phyloP scores from a whole-genome alignment of 2,888 invertebrate species.

The Caenorhabditis sp. region DNA sequence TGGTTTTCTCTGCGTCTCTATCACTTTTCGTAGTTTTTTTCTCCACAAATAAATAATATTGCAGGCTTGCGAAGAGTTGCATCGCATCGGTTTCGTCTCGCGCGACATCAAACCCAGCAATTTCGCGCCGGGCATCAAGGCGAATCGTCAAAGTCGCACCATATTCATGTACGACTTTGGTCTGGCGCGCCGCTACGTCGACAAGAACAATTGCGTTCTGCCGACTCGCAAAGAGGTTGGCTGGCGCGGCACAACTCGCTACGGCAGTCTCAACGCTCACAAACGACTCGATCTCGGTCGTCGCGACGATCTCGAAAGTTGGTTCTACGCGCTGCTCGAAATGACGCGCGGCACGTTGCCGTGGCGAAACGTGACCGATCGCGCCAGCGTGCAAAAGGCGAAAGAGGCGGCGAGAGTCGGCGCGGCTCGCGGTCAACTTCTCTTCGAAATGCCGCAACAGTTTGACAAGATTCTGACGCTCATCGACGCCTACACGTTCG shows the following conservation, averaged over 20 bases:
- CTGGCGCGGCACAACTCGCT: slow-evolving; percentile 63
- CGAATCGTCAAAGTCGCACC: slow-evolving; percentile 40
- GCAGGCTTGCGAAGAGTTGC: slow-evolving; percentile 59
- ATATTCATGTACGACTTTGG: slow-evolving; percentile 60
- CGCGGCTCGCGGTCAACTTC: slow-evolving; percentile 41
- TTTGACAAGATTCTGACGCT: slow-evolving; percentile 47
- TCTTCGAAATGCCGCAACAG: slow-evolving; percentile 50
- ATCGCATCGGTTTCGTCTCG: slow-evolving; percentile 53
- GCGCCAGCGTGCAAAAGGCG: slow-evolving; percentile 45
- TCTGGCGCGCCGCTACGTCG: slow-evolving; percentile 50
- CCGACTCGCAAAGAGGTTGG: slow-evolving; percentile 56
- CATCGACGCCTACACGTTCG: slow-evolving; percentile 57
- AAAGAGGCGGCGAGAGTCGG: slow-evolving; percentile 43
- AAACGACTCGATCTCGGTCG: slow-evolving; percentile 49
- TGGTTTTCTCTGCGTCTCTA: no score
- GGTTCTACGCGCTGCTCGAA: slow-evolving; percentile 62
- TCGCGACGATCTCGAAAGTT: slow-evolving; percentile 57
- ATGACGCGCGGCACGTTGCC: slow-evolving; percentile 55
- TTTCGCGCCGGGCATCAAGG: slow-evolving; percentile 59
- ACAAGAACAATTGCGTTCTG: slow-evolving; percentile 45
- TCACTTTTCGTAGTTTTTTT: no score
- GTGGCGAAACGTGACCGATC: slow-evolving; percentile 57
- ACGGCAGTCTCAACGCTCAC: slow-evolving; percentile 54
- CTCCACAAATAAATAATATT: not conserved
- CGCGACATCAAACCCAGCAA: slow-evolving; percentile 66